phyloP scores from a whole-genome alignment of 2,113 vertebrate species.

The Crocuta crocuta region DNA sequence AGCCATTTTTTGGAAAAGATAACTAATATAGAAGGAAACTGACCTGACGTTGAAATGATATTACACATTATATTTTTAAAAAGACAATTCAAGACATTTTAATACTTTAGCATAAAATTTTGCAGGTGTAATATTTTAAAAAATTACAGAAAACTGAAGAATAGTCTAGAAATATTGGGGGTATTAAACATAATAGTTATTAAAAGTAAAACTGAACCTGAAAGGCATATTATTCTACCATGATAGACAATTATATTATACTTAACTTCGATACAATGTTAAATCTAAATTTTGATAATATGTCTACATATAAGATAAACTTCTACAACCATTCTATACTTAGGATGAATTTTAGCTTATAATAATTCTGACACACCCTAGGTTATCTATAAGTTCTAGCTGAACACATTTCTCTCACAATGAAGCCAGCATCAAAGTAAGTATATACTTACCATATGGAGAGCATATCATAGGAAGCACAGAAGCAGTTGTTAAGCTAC shows the following conservation, averaged over 20 bases:
- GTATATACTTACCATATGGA: constrained; percentile 58
- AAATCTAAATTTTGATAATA: neutral
- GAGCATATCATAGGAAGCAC: constrained; percentile 69
- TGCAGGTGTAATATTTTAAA: neutral
- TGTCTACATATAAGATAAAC: neutral
- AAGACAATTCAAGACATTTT: neutral
- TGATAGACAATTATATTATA: neutral
- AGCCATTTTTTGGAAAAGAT: neutral
- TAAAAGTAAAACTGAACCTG: neutral
- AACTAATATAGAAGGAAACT: neutral
- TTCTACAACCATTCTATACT: neutral
- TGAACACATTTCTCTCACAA: constrained; percentile 16
- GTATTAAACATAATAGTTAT: neutral
- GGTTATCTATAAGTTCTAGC: neutral
- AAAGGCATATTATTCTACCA: neutral
- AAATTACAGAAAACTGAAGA: neutral
- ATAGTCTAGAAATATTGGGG: neutral
- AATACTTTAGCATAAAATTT: neutral
- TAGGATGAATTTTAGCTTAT: neutral
- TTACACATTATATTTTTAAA: neutral
- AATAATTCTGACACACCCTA: neutral
- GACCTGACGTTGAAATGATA: neutral
- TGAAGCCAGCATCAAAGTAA: constrained; percentile 2
- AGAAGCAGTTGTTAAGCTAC: constrained; percentile 60
- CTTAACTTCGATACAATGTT: neutral